A percentile compares a stretch with the other conserved stretches of the same genome.
Conservation (phyloP, 2,797 vertebrate genomes). For the Stomatorhinus walkeri region DNA sequence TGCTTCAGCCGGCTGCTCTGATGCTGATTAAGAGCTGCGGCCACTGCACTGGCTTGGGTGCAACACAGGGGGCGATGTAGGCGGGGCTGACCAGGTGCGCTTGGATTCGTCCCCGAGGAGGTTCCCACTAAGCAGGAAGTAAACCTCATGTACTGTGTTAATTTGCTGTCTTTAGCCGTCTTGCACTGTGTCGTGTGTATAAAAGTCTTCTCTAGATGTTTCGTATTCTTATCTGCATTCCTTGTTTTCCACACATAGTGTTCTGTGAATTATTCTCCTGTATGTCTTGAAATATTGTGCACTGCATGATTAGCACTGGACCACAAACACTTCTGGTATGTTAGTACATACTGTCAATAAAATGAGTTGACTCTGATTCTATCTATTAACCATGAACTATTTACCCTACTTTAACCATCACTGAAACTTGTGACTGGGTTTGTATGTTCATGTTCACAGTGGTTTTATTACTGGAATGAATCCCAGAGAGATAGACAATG, state of each 20-base stretch:
- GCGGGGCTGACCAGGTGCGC: slow-evolving; percentile 39
- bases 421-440: neutral
- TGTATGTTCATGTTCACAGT: neutral
- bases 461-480: neutral
- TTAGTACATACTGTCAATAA: neutral
- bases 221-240: neutral
- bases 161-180: neutral
- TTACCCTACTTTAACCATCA: neutral
- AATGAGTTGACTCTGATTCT: neutral
- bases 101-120: slow-evolving; percentile 21
- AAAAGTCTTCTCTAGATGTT: neutral
- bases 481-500: neutral
- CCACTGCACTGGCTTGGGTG: slow-evolving; percentile 28
- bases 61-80: slow-evolving; percentile 1
- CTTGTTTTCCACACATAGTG: neutral
- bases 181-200: neutral
- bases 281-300: neutral
- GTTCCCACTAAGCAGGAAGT: neutral
- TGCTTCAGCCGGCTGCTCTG: slow-evolving; percentile 20
- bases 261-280: neutral
- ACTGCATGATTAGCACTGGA: neutral
- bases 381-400: neutral
- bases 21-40: neutral
- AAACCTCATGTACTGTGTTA: neutral
- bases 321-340: neutral